These are phyloP conservation scores for Rhopilema esculentum DNA, from an alignment of 30 jellyfish, hydroid and myxozoan species.

Conservation along the genomic window DNA sequence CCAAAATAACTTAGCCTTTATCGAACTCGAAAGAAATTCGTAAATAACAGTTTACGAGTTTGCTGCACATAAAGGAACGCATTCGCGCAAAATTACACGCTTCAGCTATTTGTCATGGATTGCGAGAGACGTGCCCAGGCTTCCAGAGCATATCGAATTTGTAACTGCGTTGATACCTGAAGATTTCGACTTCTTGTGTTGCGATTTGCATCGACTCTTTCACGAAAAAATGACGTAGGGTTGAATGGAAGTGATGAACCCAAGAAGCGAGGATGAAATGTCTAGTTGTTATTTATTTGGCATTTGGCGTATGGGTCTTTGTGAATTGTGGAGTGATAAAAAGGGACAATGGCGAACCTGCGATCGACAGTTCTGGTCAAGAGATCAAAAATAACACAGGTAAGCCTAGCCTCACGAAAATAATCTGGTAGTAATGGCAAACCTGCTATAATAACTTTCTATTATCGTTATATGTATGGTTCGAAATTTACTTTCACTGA, in stretches of 20 bases:
- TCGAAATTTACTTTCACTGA: too few relatives aligned
- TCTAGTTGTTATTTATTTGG: constrained; percentile 9
- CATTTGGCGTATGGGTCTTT: neutral
- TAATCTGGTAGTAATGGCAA: too few relatives aligned
- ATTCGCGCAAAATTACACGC: constrained; percentile 69
- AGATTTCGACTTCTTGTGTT: neutral
- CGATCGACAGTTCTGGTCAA: constrained; percentile 27
- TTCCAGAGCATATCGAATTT: neutral
- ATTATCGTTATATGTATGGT: too few relatives aligned
- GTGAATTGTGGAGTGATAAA: constrained; percentile 56
- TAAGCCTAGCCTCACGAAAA: constrained; percentile 1
- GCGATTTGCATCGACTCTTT: neutral
- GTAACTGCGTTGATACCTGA: neutral
- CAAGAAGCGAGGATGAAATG: constrained; percentile 47
- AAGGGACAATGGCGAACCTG: constrained; percentile 33
- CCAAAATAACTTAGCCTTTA: neutral
- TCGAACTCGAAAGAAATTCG: constrained; percentile 22
- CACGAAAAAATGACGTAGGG: constrained; percentile 16
- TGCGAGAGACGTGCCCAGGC: constrained; percentile 32
- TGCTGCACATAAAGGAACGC: neutral
- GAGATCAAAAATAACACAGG: constrained; percentile 68
- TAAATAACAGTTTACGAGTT: constrained; percentile 7
- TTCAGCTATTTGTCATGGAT: constrained; percentile 23
- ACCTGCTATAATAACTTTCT: too few relatives aligned
- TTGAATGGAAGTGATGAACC: constrained; percentile 41